Conservation (phyloP, 2,888 invertebrate genomes). For the Prionchulus punctatus region DNA sequence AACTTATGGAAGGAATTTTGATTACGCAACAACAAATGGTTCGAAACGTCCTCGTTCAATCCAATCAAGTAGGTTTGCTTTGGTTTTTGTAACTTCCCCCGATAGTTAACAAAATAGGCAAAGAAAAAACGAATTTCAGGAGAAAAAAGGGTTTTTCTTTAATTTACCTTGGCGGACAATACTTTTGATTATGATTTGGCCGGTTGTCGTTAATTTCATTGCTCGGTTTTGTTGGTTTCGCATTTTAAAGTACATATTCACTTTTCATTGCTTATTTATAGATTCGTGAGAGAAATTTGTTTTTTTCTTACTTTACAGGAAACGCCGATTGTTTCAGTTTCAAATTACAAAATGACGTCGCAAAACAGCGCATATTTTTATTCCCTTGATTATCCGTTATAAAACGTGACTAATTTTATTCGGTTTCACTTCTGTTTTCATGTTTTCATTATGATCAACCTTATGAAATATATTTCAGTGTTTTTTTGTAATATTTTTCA, state of each 20-base stretch:
- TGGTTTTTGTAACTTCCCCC: background rate
- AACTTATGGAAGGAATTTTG: slow-evolving; percentile 10
- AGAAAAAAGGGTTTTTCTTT: background rate
- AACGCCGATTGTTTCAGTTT: too few species aligned
- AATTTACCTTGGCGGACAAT: slow-evolving; percentile 10
- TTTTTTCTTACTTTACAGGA: too few species aligned
- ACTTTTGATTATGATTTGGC: slow-evolving; percentile 10
- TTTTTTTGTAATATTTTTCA: too few species aligned
- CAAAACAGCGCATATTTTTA: too few species aligned
- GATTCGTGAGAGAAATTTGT: too few species aligned
- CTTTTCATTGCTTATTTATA: too few species aligned
- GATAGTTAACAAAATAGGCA: background rate
- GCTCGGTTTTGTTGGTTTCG: slow-evolving; percentile 3
- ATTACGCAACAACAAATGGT: slow-evolving; percentile 11
- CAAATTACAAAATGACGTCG: too few species aligned
- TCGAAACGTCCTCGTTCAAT: background rate
- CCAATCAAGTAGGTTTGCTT: background rate
- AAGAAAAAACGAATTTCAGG: slow-evolving; percentile 1
- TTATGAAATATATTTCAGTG: too few species aligned
- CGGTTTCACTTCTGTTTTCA: too few species aligned
- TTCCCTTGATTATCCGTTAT: too few species aligned
- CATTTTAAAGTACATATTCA: background rate
- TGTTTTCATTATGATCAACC: too few species aligned
- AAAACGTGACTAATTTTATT: too few species aligned
- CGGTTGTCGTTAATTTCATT: slow-evolving; percentile 6